Base-by-base conservation (phyloP, 2,888 invertebrate species). In the Notodonta dromedarius region DNA sequence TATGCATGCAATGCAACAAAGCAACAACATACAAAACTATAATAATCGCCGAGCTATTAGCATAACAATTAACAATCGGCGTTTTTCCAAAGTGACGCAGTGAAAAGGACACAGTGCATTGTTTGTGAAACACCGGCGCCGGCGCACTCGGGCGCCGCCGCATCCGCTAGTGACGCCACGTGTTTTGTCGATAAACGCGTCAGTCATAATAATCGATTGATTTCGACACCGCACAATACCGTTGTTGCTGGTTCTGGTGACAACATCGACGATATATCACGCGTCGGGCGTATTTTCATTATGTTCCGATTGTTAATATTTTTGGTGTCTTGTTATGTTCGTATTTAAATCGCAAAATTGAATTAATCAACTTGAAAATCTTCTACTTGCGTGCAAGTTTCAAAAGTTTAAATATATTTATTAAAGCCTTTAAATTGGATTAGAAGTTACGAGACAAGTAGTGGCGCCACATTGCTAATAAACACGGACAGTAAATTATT, bases 101-200 rank as follows among this genome's bases (percentile, higher is more conserved):
- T 79, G 78, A 71, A 84, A 83, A 82, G 82, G 86, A 84, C 83
- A 77, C 66, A 60, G 66, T 77, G 86, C 87, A 90, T 92, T 93
- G 91, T 93, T 89, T 86, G 88, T 83, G 83, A 84, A 83, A 82
- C 76, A 62, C 66, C 78, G 88, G 87, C 82, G 86, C 86, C 86
- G 86, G 85, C 88, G 90, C 89, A 67, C 64, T 63, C 72, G 60
- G 74, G 75, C 75, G 75, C 90, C 78, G 74, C 62, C 80, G 86
- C 87, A 88, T 92, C 91, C 93, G 93, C 88, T 91, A 92, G 91
- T 90, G 89, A 78, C 80, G 91, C 68, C 63, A 61, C 69, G 61
- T 77, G 78, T 79, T 78, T 67, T 78, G 77, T 85, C 88, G 86
- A 85, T 84, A 80, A 73, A 74, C 70, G 61, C 71, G 66, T 69